Evolutionary conservation across 2,113 vertebrate species (phyloP), one percentile per base, ranked within the genome.

Genomic region (Pitta sordida): DNA sequence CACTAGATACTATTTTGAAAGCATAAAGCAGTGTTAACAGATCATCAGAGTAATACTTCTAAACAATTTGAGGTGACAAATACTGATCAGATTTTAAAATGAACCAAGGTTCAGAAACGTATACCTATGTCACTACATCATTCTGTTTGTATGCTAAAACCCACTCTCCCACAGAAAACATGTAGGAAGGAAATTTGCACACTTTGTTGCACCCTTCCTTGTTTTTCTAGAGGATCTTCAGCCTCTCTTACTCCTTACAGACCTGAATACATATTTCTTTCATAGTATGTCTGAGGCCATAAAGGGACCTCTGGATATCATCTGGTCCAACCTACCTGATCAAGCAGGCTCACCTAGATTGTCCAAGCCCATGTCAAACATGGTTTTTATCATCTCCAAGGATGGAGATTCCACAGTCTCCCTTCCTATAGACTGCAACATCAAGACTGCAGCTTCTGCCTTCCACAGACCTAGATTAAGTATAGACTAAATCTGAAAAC

Each of bases 261-360:
- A 65, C 1, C 9, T 62, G 9, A 89, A 37, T 52, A 65, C 83
- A 48, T 22, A 62, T 18, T 27, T 18, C 6, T 63, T 79, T 62
- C 53, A 39, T 29, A 34, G 29, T 46, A 46, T 15, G 6, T 29
- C 13, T 79, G 37, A 71, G 17, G 29, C 63, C 82, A 39, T 16
- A 76, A n/a, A 76, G 15, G 8, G 13, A 68, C 7, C 27, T 58
- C 18, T 15, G 26, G 19, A 46, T 2, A 29, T 76, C 21, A 43
- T n/a, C n/a, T n/a, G n/a, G n/a, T n/a, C n/a, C n/a, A n/a, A n/a
- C 3, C 8, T 7, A 4, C 7, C 24, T 71, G 16, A 1, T 21
- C 36, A 81, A 68, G 22, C 4, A 71, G 7, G 15, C 23, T 27
- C 36, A 68, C 8, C 13, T 43, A 10, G 1, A 15, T 22, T 83